Conservation (phyloP, 2,888 invertebrate species). For the Leptopilina syphax region DNA sequence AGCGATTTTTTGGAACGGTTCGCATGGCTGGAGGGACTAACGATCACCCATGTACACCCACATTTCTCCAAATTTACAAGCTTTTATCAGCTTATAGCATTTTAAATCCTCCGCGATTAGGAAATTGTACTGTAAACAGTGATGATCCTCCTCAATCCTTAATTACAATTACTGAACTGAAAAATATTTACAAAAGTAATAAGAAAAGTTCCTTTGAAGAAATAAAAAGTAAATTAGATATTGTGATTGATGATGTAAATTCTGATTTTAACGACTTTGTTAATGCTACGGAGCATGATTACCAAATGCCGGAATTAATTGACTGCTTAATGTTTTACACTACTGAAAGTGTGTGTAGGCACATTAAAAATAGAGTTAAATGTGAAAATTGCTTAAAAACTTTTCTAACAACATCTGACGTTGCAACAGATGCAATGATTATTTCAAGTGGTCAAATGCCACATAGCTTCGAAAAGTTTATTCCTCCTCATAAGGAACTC, state of each 20-base stretch:
- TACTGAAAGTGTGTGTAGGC: slow-evolving; percentile 3
- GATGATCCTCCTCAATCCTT: not conserved
- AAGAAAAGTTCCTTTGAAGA: slow-evolving; percentile 3
- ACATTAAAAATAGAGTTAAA: slow-evolving; percentile 5
- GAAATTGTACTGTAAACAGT: not conserved
- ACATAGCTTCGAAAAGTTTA: not conserved
- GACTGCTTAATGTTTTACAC: slow-evolving; percentile 7
- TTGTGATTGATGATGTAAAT: not conserved
- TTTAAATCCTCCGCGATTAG: not conserved
- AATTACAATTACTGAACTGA: not conserved
- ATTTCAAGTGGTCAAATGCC: not conserved
- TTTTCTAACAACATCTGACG: not conserved
- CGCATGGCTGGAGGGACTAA: slow-evolving; percentile 15
- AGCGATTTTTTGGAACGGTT: slow-evolving; percentile 16
- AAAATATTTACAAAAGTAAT: not conserved
- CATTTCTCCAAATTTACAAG: slow-evolving; percentile 6
- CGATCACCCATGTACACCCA: not conserved
- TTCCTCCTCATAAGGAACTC: not conserved
- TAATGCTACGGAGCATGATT: slow-evolving; percentile 5
- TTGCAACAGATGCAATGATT: not conserved
- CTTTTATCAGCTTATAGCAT: not conserved
- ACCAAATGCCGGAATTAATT: not conserved
- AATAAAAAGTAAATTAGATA: not conserved
- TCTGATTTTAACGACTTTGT: slow-evolving; percentile 15
- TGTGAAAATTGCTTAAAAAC: not conserved